Percentiles rank a stretch among this genome's conserved stretches.
phyloP scores from a whole-genome alignment of 2,113 vertebrate species.

The Lagopus leucura region DNA sequence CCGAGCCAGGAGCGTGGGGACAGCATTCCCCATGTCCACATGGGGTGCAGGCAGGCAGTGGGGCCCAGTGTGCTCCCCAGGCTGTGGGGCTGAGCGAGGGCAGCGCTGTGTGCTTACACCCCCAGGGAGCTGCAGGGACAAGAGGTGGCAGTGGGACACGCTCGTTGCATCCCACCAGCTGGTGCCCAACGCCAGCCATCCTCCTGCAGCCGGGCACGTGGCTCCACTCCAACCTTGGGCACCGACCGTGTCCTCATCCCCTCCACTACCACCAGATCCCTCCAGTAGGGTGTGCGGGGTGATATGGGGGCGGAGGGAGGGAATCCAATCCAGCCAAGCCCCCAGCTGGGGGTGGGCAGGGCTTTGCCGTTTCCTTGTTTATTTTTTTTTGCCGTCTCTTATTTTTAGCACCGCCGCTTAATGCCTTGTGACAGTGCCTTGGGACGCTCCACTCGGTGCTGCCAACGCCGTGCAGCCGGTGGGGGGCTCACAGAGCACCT shows the following conservation, averaged over 20 bases:
- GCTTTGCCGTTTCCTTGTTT: not conserved
- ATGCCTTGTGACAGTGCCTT: slow-evolving; percentile 50
- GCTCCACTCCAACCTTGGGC: not conserved
- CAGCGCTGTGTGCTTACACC: not conserved
- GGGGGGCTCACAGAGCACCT: slow-evolving; percentile 24
- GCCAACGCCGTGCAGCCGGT: not conserved
- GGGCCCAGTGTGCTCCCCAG: not conserved
- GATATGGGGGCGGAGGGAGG: not conserved
- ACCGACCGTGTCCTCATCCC: not conserved
- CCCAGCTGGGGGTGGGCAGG: not conserved
- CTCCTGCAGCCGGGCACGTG: not conserved
- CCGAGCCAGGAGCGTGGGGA: not conserved
- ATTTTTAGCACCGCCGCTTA: slow-evolving; percentile 55
- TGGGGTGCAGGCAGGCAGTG: not conserved
- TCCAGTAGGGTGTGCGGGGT: too few species aligned
- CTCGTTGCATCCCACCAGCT: not conserved
- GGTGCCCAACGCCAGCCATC: not conserved
- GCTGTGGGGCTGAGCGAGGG: not conserved
- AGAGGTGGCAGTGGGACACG: rapidly evolving
- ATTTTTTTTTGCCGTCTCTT: slow-evolving; percentile 19
- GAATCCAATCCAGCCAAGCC: not conserved
- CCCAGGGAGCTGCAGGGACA: rapidly evolving
- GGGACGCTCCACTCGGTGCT: not conserved
- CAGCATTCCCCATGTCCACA: rapidly evolving
- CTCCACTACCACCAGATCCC: not conserved